Base-by-base conservation (phyloP, 2,797 vertebrate species). In the Gobio occitaniae region DNA sequence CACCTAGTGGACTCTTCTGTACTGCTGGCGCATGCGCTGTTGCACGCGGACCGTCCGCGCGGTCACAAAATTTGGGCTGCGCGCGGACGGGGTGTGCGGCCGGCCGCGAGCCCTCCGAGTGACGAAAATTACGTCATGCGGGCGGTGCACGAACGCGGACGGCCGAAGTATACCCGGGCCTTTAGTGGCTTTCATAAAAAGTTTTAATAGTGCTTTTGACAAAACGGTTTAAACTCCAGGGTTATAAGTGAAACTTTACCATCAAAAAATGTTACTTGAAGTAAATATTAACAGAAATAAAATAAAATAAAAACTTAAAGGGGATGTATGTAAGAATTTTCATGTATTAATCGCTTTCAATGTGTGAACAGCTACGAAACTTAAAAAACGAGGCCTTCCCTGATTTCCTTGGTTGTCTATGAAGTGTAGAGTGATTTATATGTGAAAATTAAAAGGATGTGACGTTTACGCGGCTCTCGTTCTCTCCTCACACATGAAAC, bases 151-250 rank as follows among this genome's bases (percentile, higher is more conserved):
- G n/a, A n/a, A n/a, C n/a, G n/a, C n/a, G n/a, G n/a, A n/a, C n/a
- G n/a, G n/a, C n/a, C n/a, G n/a, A n/a, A n/a, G n/a, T n/a, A n/a
- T n/a, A n/a, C n/a, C n/a, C n/a, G n/a, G n/a, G n/a, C n/a, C n/a
- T n/a, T n/a, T n/a, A 82, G 86, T 86, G 83, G 78, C 54, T 82
- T 71, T 81, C 86, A 69, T 41, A 81, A 21, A 69, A 19, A 41
- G 48, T 25, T 17, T 25, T 61, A 19, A 32, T 7, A 65, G 6
- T 65, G 25, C 25, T 65, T 65, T 32, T 63, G 61, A 63, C 61
- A 29, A 63, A 29, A 29, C 2, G 25, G 25, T 63, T 63, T 63
- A 29, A 63, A 29, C 12, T 63, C 61, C 61, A 32, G 61, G 13
- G 12, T 32, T 52, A 52, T 59, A 56, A 59, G 21, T 59, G 9